These are phyloP conservation scores for Gastrophysa polygoni DNA, from an alignment of 2,888 invertebrate genomes.

Conservation along the genomic window DNA sequence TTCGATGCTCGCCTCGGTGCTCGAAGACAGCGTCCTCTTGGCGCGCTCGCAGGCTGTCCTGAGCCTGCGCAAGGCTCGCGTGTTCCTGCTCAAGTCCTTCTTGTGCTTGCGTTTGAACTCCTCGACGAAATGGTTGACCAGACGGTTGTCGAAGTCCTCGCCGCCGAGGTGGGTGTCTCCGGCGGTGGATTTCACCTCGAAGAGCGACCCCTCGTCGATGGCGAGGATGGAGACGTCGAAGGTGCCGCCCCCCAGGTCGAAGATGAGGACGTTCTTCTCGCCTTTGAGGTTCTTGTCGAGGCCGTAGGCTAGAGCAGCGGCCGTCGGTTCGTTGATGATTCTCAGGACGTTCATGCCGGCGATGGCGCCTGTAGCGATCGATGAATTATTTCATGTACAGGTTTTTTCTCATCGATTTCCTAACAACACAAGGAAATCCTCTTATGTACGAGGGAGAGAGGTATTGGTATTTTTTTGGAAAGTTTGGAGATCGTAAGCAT, in stretches of 20 bases:
- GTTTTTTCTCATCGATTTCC: too few species aligned
- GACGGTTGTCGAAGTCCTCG: slow-evolving; percentile 80
- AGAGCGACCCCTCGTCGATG: slow-evolving; percentile 84
- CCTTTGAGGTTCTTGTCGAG: slow-evolving; percentile 76
- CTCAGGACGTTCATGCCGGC: slow-evolving; percentile 86
- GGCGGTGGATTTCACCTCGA: slow-evolving; percentile 80
- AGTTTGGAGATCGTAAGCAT: too few species aligned
- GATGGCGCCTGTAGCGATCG: slow-evolving; percentile 64
- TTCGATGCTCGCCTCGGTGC: slow-evolving; percentile 81
- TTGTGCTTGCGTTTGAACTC: slow-evolving; percentile 80
- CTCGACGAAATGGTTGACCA: slow-evolving; percentile 78
- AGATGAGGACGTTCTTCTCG: slow-evolving; percentile 76
- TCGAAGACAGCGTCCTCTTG: slow-evolving; percentile 77
- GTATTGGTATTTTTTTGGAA: too few species aligned
- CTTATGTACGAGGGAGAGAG: too few species aligned
- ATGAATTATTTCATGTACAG: too few species aligned
- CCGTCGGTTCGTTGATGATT: slow-evolving; percentile 91
- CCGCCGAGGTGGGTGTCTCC: slow-evolving; percentile 83
- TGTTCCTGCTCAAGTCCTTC: slow-evolving; percentile 72
- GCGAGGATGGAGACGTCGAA: slow-evolving; percentile 92
- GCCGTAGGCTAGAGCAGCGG: slow-evolving; percentile 86
- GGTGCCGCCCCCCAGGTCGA: slow-evolving; percentile 84
- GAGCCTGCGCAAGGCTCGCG: slow-evolving; percentile 79
- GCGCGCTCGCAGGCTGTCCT: slow-evolving; percentile 86
- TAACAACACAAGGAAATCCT: too few species aligned